Base-by-base conservation (phyloP, 1,140 invertebrate species). In the Carposina sasakii region DNA sequence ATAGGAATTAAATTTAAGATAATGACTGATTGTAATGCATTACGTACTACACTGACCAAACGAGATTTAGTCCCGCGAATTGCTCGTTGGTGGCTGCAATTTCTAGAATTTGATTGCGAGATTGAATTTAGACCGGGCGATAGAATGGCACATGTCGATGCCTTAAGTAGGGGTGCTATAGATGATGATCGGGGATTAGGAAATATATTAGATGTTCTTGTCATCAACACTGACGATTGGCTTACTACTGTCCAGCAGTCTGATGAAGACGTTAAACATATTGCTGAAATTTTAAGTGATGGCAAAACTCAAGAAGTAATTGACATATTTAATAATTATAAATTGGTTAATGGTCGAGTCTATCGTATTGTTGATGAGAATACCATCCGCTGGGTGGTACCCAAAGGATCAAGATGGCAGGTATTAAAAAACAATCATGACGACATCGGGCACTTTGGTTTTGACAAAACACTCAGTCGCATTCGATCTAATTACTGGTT, bases 1-100 rank as follows among this genome's bases (percentile, higher is more conserved):
- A 37, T 58, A 9, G 60, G 48, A 19, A 37, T 37, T 6, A 37
- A 19, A 19, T 37, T 37, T n/a, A 37, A 37, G n/a, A 37, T 10
- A 37, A 44, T 23, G 4, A 41, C 39, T 31, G 40, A 28, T 51
- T 64, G 53, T 12, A 40, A 44, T 34, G 72, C 56, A 17, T 42
- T 71, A 8, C 65, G 63, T 45, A 42, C 54, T 19, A 61, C 66
- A 0, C 24, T 28, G 20, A 61, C 43, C 21, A 77, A 72, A 50
- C 24, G 40, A 13, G 55, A 74, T 45, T 46, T 74, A 33, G 60
- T 53, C 1, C 63, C 68, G 8, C 21, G 64, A 40, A 61, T 57
- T 12, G 48, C 60, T 12, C 20, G 63, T n/a, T 73, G 65, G 65
- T 71, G 67, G 65, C 47, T 63, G 8, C 67, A 40, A 52, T 48